These are phyloP conservation scores for Pygoscelis adeliae DNA, from an alignment of 2,113 vertebrate species.

Conservation along the genomic window DNA sequence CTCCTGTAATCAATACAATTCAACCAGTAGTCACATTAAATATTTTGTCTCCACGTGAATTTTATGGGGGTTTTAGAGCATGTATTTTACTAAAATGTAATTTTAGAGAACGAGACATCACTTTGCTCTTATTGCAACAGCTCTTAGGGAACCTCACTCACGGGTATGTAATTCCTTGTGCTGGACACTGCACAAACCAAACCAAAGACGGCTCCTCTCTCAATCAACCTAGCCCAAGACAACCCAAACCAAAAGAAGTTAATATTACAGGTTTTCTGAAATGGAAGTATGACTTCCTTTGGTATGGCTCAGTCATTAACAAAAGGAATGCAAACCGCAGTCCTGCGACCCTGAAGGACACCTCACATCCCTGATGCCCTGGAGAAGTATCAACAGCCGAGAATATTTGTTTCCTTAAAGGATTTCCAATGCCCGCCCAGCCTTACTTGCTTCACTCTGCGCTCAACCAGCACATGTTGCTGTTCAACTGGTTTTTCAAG, in stretches of 20 bases:
- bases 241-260: not conserved
- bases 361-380: not conserved
- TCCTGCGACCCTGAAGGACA: not conserved
- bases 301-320: not conserved
- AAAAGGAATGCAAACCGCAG: not conserved
- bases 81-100: not conserved
- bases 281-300: not conserved
- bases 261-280: not conserved
- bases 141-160: not conserved
- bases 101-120: not conserved
- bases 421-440: not conserved
- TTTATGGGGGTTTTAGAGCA: not conserved
- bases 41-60: not conserved
- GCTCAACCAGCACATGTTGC: not conserved
- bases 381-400: not conserved
- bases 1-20: not conserved
- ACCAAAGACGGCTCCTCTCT: not conserved
- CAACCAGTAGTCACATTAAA: not conserved
- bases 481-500: conserved; percentile 25
- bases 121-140: not conserved
- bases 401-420: not conserved
- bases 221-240: not conserved
- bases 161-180: fast-evolving
- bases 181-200: not conserved
- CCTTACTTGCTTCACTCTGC: not conserved